phyloP scores from a whole-genome alignment of 1,140 invertebrate species.

The Drosophila mojavensis region DNA sequence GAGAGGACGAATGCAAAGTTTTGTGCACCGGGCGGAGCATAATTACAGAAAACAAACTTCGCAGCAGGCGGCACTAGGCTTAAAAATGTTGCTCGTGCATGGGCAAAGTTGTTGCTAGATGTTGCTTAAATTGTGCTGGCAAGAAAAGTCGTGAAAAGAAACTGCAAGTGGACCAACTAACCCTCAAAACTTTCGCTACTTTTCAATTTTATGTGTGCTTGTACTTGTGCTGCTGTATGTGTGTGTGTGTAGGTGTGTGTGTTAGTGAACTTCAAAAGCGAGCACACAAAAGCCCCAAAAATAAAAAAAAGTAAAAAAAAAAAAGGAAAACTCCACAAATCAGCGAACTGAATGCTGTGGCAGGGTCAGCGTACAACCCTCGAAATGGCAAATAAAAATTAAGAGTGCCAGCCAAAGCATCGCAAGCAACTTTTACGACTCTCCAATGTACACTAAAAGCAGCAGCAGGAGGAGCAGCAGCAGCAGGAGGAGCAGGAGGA shows the following conservation, averaged over 20 bases:
- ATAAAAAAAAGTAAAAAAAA: no score
- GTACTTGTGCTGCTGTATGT: no score
- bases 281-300: slow-evolving; percentile 4
- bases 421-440: slow-evolving; percentile 63
- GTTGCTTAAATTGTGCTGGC: slow-evolving; percentile 34
- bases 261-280: slow-evolving; percentile 34
- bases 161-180: slow-evolving; percentile 33
- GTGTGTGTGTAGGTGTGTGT: no score
- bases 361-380: slow-evolving; percentile 61
- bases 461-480: not conserved
- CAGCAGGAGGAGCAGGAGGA: slow-evolving; percentile 14
- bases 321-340: not conserved
- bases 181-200: slow-evolving; percentile 67
- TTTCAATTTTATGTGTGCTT: slow-evolving; percentile 58
- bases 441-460: slow-evolving; percentile 73
- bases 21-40: slow-evolving; percentile 58
- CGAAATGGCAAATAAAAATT: slow-evolving; percentile 42
- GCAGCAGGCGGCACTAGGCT: slow-evolving; percentile 42
- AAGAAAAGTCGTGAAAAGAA: slow-evolving; percentile 59
- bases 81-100: slow-evolving; percentile 54
- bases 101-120: slow-evolving; percentile 20
- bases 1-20: slow-evolving; percentile 41
- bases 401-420: slow-evolving; percentile 25
- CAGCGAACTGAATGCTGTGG: slow-evolving; percentile 3
- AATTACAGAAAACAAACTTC: slow-evolving; percentile 69